These are phyloP conservation scores for Microplitis deprimator DNA, from an alignment of 2,888 invertebrate genomes.

Conservation along the genomic window DNA sequence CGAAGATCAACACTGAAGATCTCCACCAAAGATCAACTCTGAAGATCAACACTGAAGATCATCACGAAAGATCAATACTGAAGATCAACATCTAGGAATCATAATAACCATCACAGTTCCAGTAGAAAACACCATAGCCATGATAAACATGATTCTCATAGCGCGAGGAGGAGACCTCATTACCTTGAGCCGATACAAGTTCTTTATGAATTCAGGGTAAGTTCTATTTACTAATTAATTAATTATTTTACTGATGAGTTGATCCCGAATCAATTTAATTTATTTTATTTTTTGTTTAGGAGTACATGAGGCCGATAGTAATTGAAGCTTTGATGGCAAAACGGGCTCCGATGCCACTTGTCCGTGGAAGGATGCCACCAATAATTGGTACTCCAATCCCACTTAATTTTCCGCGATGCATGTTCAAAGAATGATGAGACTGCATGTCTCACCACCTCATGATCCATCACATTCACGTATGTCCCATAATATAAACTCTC, in stretches of 20 bases:
- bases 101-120: constrained; percentile 25
- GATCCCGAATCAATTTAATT: background rate
- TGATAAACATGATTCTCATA: constrained; percentile 48
- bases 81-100: constrained; percentile 4
- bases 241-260: background rate
- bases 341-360: constrained; percentile 51
- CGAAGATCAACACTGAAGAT: no score
- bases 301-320: constrained; percentile 56
- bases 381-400: constrained; percentile 46
- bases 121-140: constrained; percentile 45
- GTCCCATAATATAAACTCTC: no score
- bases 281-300: background rate
- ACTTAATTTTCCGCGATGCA: constrained; percentile 54
- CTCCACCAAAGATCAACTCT: no score
- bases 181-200: constrained; percentile 54
- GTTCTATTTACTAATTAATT: background rate
- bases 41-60: no score
- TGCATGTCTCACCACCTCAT: constrained; percentile 31
- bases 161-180: constrained; percentile 47
- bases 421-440: constrained; percentile 51
- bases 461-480: constrained; percentile 31
- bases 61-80: no score
- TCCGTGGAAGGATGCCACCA: constrained; percentile 51
- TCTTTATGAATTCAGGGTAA: constrained; percentile 57
- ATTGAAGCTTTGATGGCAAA: constrained; percentile 55